Base-by-base conservation (phyloP, 1,140 invertebrate species). In the Octopus sinensis region DNA sequence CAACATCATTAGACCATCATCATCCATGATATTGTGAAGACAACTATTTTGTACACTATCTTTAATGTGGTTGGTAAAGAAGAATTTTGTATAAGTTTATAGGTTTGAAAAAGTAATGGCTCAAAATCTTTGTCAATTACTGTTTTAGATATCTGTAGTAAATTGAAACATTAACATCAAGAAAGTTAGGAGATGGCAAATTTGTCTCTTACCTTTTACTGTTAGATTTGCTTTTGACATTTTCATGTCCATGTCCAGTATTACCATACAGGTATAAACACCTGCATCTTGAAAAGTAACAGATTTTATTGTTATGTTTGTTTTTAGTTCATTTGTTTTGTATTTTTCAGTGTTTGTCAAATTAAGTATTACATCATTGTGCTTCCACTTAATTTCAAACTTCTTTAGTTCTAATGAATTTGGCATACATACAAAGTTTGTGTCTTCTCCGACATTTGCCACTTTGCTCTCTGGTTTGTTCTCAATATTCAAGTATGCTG, bases 291-390 rank as follows among this genome's bases (percentile, higher is more conserved):
- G 17, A 73, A 73, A 73, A 9, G 68, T 73, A 5, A 17, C 68
- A 6, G 68, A 73, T 13, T 73, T 0, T 73, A 73, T 73, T 13
- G 68, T 73, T n/a, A 73, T 73, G 68, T 73, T 73, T 5, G 68
- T 73, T 23, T n/a, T 73, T 23, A 73, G 13, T 6, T 73, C 68
- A 73, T 73, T 73, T 17, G 68, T 73, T 17, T 73, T 73, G 68
- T 73, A 73, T 73, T 73, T 73, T 73, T 73, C 68, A n/a, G 68
- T 73, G 68, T 73, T 73, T 17, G 68, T 73, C 68, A 73, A 73
- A 17, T 73, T 73, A 23, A 73, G 68, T 12, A 73, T 73, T 13
- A n/a, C 17, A 17, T 73, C 68, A 17, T 73, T 17, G 30, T 73
- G 68, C 3, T 73, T 73, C 68, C 68, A 73, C 13, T 23, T 73